Evolutionary conservation across 2,797 vertebrate genomes (phyloP), one percentile per base, ranked within the genome.

Genomic region (Sorex maritimensis): DNA sequence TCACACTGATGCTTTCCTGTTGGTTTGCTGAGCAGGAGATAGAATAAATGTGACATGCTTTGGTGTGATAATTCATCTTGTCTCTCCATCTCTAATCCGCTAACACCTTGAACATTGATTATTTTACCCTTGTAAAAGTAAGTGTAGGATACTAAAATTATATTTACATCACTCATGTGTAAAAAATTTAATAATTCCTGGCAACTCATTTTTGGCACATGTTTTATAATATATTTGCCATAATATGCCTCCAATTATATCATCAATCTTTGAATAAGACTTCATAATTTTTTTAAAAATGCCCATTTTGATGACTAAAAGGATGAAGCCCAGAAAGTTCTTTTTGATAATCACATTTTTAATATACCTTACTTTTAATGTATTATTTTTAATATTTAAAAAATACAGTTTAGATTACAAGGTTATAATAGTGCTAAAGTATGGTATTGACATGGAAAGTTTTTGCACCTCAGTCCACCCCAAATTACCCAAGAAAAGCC

Each of bases 11-110:
- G 38, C 24, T 80, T 74, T 77, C 81, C 8, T 28, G 63, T 49
- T 69, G 46, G 19, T 63, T 84, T 81, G 55, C 24, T 71, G 61
- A 89, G 28, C 71, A 28, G 6, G 1, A 75, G 55, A 8, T 65
- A 61, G 69, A 87, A 92, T 82, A 88, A 84, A 77, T 80, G 61
- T 65, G 81, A 86, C 28, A 34, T 79, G 26, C 63, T 85, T 75
- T 80, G 14, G 3, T 72, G n/a, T 77, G 75, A 73, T 81, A 72
- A 73, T 65, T 93, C 38, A 87, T 80, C 90, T 83, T 80, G 55
- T 67, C 46, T 61, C 58, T 19, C 58, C 58, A 61, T 61, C 58
- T 61, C 58, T 61, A 19, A 61, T 61, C 58, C 23, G 6, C 58
- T 38, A 44, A 81, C 15, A 65, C 13, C 52, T 90, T 46, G 21